Conservation (phyloP, 2,797 vertebrate genomes). For the Manis crassicaudata region DNA sequence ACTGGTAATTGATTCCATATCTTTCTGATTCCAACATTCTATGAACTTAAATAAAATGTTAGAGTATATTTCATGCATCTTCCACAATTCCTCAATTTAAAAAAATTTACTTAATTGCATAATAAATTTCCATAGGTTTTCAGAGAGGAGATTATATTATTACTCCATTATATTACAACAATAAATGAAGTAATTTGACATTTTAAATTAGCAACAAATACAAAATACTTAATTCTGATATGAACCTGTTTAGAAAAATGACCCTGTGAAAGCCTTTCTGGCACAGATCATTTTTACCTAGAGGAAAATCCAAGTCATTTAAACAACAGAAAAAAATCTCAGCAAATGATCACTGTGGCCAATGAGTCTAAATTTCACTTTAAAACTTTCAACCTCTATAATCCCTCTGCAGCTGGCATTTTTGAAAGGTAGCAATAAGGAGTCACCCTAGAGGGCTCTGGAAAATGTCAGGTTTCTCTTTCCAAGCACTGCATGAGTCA, state of each 20-base stretch:
- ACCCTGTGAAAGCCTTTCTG: conserved; percentile 35
- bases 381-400: conserved; percentile 33
- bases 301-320: conserved; percentile 22
- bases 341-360: not conserved
- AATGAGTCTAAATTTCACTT: conserved; percentile 44
- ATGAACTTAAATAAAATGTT: not conserved
- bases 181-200: conserved; percentile 26
- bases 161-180: not conserved
- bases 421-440: conserved; percentile 58
- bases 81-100: not conserved
- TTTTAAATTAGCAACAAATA: conserved; percentile 54
- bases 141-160: conserved; percentile 27
- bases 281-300: conserved; percentile 44
- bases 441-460: conserved; percentile 65
- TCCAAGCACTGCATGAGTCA: conserved; percentile 65
- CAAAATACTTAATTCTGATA: conserved; percentile 34
- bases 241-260: conserved; percentile 41
- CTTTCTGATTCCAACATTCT: not conserved
- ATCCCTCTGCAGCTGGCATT: not conserved
- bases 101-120: not conserved
- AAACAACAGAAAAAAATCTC: not conserved
- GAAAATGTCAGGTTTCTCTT: conserved; percentile 72
- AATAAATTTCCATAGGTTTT: not conserved
- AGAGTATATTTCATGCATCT: not conserved
- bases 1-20: not conserved